These are phyloP conservation scores for Ariolimax columbianus DNA, from an alignment of 2,888 invertebrate species.

Conservation along the genomic window DNA sequence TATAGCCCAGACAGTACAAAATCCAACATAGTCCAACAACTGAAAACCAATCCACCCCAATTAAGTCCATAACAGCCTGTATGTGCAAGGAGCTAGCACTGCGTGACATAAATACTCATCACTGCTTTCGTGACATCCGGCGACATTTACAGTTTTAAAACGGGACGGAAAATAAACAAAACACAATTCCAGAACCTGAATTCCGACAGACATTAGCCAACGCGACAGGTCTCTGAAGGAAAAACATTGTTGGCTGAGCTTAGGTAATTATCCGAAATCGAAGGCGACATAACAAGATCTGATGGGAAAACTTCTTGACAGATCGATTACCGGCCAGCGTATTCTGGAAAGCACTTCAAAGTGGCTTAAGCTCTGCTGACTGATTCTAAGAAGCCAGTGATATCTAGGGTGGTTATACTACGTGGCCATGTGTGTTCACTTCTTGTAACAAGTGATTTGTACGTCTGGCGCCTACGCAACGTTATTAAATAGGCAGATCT, in stretches of 20 bases:
- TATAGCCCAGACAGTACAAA: too few species aligned
- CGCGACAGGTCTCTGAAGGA: background rate
- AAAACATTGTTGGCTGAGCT: background rate
- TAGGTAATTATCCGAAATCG: conserved; percentile 13
- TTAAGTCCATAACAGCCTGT: too few species aligned
- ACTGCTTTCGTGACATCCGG: too few species aligned
- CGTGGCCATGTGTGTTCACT: too few species aligned
- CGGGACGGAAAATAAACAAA: background rate
- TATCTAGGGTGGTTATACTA: background rate
- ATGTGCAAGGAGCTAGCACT: too few species aligned
- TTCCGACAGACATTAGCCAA: background rate
- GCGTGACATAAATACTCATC: too few species aligned
- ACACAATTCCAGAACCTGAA: background rate
- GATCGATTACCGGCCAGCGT: background rate
- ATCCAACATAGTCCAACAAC: too few species aligned
- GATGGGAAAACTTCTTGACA: conserved; percentile 2
- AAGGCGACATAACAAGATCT: background rate
- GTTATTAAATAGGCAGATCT: too few species aligned
- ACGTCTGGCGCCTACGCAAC: too few species aligned
- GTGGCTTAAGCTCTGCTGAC: background rate
- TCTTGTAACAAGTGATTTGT: too few species aligned
- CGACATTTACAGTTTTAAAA: too few species aligned
- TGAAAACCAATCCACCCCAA: too few species aligned
- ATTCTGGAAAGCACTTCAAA: background rate
- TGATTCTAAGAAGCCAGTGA: background rate